Conservation (phyloP, 2,888 invertebrate species). For the Ypsolopha sequella region DNA sequence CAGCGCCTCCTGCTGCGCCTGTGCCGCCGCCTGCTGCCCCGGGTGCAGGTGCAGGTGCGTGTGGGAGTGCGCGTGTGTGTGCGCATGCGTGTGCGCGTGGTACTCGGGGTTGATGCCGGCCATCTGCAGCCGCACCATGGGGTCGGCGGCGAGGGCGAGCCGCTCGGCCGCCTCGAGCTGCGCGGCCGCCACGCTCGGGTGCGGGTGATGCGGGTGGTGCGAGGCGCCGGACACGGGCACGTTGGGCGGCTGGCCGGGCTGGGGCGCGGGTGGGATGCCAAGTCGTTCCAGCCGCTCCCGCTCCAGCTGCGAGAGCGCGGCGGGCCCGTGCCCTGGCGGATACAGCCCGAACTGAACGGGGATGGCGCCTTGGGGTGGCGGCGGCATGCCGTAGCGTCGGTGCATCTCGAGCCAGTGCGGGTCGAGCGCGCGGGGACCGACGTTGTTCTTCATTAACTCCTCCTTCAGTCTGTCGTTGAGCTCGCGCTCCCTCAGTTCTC, state of each 20-base stretch:
- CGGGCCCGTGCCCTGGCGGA: conserved; percentile 78
- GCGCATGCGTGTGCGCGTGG: conserved; percentile 93
- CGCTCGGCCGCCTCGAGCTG: conserved; percentile 83
- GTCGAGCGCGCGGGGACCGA: conserved; percentile 76
- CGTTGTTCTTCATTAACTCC: conserved; percentile 83
- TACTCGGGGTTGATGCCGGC: conserved; percentile 90
- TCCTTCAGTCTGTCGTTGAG: conserved; percentile 89
- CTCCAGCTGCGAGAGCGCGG: conserved; percentile 84
- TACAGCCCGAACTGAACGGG: conserved; percentile 81
- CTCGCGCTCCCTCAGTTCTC: conserved; percentile 84
- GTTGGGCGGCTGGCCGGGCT: conserved; percentile 53
- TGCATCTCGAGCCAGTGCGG: conserved; percentile 93
- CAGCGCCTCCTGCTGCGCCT: conserved; percentile 76
- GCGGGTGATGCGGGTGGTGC: conserved; percentile 70
- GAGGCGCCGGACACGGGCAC: conserved; percentile 68
- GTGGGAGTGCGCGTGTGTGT: conserved; percentile 92
- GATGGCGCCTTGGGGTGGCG: conserved; percentile 74
- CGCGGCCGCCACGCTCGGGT: conserved; percentile 65
- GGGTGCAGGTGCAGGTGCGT: conserved; percentile 86
- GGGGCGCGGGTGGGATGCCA: conserved; percentile 77
- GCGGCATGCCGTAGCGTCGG: conserved; percentile 77
- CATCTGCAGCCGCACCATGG: conserved; percentile 94
- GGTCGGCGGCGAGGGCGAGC: conserved; percentile 88
- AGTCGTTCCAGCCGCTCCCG: conserved; percentile 88
- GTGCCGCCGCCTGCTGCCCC: conserved; percentile 75